A percentile compares a stretch with the other conserved stretches of the same genome.
These are phyloP conservation scores for Brachionus koreanus DNA, from an alignment of 1,140 invertebrate species.

Conservation along the genomic window DNA sequence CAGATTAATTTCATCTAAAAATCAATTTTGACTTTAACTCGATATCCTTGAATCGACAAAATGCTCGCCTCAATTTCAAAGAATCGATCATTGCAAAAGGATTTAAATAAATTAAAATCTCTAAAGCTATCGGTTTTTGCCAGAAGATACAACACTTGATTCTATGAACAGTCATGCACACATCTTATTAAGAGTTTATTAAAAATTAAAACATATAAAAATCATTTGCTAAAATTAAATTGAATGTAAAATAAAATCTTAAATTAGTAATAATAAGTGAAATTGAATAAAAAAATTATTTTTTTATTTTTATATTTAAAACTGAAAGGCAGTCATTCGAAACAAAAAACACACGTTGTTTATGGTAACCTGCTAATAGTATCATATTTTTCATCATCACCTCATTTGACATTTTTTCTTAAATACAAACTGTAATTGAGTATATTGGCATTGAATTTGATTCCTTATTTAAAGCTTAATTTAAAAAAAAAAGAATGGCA, in stretches of 20 bases:
- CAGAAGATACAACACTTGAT: background rate
- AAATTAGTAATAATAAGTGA: background rate
- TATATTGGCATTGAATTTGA: background rate
- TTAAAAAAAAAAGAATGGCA: background rate
- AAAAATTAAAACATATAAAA: background rate
- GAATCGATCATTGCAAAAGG: background rate
- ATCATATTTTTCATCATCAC: slow-evolving; percentile 2
- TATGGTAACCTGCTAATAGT: background rate
- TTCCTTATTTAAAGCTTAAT: background rate
- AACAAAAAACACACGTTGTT: background rate
- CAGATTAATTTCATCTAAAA: background rate
- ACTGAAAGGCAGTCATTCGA: background rate
- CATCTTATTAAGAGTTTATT: background rate
- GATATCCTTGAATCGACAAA: slow-evolving; percentile 7
- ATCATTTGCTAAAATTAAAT: background rate
- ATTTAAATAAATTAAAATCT: slow-evolving; percentile 8
- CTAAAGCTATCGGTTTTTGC: background rate
- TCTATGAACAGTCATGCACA: background rate
- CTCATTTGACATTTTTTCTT: background rate
- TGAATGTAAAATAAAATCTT: background rate
- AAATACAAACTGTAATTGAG: background rate
- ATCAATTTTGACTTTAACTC: background rate
- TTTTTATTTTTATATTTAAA: background rate
- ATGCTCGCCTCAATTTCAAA: background rate
- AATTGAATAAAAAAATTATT: background rate